These are phyloP conservation scores for Fregata magnificens DNA, from an alignment of 2,113 vertebrate genomes.

Conservation along the genomic window DNA sequence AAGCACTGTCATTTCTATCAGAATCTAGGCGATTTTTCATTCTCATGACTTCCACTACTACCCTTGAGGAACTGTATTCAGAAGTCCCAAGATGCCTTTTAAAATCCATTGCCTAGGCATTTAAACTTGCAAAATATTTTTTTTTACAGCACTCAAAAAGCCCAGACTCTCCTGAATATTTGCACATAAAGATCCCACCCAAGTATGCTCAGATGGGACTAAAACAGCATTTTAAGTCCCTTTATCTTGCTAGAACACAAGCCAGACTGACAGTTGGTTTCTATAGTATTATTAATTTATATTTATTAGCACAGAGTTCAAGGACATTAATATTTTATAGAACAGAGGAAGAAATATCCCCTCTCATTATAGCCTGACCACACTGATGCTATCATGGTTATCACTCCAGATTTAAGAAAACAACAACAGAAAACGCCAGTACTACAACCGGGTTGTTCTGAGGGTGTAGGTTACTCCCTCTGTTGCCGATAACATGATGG, in stretches of 20 bases:
- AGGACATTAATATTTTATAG: neutral
- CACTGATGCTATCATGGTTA: neutral
- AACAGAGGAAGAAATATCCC: neutral
- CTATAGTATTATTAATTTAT: neutral
- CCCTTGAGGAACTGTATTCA: neutral
- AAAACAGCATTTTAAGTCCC: neutral
- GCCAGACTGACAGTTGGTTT: neutral
- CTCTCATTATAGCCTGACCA: neutral
- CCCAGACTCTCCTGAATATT: neutral
- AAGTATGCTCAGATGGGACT: neutral
- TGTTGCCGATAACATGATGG: neutral
- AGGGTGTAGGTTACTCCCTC: neutral
- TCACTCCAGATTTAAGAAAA: neutral
- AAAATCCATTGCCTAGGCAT: neutral
- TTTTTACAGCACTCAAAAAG: neutral
- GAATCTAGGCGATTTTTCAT: slow-evolving; percentile 13
- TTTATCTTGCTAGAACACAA: neutral
- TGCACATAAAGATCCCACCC: neutral
- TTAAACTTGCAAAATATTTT: neutral
- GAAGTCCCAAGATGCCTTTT: neutral
- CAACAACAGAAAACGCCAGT: neutral
- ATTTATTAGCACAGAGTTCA: slow-evolving; percentile 4
- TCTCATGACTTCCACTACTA: neutral
- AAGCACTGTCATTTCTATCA: neutral
- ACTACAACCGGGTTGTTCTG: neutral